Percentiles rank a stretch among this genome's conserved stretches.
phyloP scores from a whole-genome alignment of 1,140 invertebrate species.

The Lasioglossum baleicum region DNA sequence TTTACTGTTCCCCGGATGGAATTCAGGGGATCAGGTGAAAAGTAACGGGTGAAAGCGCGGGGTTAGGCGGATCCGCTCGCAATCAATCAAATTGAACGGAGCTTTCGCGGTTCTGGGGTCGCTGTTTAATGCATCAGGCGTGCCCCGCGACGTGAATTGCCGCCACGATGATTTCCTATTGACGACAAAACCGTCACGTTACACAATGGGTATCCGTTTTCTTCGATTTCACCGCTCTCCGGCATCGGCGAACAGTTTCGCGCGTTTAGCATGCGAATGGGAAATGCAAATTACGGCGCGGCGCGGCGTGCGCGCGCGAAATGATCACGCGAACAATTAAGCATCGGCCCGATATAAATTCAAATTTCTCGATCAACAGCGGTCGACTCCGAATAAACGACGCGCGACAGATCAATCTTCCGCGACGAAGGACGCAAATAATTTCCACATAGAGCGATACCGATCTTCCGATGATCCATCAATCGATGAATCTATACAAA shows the following conservation, averaged over 20 bases:
- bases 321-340: slow-evolving; percentile 4
- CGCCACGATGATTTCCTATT: slow-evolving; percentile 48
- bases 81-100: slow-evolving; percentile 35
- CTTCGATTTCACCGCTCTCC: slow-evolving; percentile 64
- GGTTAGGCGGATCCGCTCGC: neutral
- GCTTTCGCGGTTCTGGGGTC: slow-evolving; percentile 19
- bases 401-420: no score
- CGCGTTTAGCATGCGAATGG: slow-evolving; percentile 23
- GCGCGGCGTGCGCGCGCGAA: neutral
- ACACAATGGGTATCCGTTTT: slow-evolving; percentile 61
- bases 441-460: no score
- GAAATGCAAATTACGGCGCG: slow-evolving; percentile 6
- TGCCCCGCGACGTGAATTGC: slow-evolving; percentile 42
- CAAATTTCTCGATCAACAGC: slow-evolving; percentile 1
- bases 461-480: no score
- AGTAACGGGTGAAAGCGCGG: neutral
- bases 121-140: slow-evolving; percentile 48
- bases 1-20: neutral
- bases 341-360: neutral
- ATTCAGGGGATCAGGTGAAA: neutral
- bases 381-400: no score
- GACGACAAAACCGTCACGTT: slow-evolving; percentile 43
- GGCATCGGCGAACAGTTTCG: neutral
- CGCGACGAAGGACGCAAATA: no score
- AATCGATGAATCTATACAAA: no score